These are phyloP conservation scores for Lampris incognitus DNA, from an alignment of 2,113 vertebrate genomes.

Conservation along the genomic window DNA sequence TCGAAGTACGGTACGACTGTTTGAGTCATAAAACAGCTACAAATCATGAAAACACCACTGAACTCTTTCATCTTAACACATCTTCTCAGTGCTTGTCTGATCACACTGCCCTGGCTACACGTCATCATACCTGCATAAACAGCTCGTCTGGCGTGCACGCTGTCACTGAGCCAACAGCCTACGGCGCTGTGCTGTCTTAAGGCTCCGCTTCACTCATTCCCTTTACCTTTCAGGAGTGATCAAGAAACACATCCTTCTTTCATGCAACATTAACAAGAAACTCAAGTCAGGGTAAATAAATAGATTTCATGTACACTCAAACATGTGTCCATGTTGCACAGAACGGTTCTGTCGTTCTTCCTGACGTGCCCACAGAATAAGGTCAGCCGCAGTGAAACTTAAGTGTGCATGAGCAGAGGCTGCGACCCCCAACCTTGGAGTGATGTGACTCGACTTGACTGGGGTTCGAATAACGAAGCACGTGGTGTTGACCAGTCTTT, in stretches of 20 bases:
- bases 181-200: background rate
- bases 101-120: conserved; percentile 37
- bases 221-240: conserved; percentile 25
- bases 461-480: conserved; percentile 1
- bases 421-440: conserved; percentile 27
- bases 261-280: conserved; percentile 3
- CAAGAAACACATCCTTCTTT: conserved; percentile 40
- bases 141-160: conserved; percentile 48
- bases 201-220: background rate
- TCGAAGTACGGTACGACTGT: conserved; percentile 26
- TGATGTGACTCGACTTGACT: conserved; percentile 37
- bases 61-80: conserved; percentile 20
- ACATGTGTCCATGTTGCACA: conserved; percentile 32
- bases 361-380: background rate
- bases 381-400: background rate
- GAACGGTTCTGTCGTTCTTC: conserved; percentile 46
- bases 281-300: conserved; percentile 34
- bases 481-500: conserved; percentile 37
- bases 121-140: conserved; percentile 20
- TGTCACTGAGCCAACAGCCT: conserved; percentile 13
- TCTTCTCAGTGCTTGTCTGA: conserved; percentile 31
- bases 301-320: conserved; percentile 19
- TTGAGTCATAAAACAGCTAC: background rate
- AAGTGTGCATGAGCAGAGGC: background rate
- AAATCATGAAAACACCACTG: background rate